Evolutionary conservation across 1,140 invertebrate genomes (phyloP), one percentile per base, ranked within the genome.

Genomic region (Drosophila busckii): DNA sequence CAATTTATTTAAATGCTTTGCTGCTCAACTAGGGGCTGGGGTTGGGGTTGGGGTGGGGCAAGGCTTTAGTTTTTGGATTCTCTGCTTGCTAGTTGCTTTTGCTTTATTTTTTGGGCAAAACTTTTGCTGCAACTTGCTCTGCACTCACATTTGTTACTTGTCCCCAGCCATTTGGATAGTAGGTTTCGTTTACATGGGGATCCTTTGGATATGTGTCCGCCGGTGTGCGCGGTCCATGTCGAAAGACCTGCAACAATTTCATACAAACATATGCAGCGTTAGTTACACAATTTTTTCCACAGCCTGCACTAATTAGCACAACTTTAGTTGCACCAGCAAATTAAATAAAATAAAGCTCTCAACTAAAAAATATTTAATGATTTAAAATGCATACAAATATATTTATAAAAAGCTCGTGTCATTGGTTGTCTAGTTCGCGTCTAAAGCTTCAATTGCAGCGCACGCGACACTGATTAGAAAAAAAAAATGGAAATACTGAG

Each of bases 181-280:
- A 92, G 4, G 89, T 89, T 29, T 91, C 85, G 70, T 92, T 91
- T 37, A 91, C 89, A 70, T 94, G 88, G 2, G 92, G 92, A 89
- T 96, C 94, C 41, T 90, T 93, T 0, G 94, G 93, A 85, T 94
- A 96, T 8, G 93, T 92, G 58, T 90, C 89, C 15, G 92, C 92
- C 3, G 95, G 95, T 62, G 93, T 92, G 73, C 95, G 89, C 58
- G 93, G 90, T 29, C 95, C 94, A 90, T 96, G 95, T 37, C 94
- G 89, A 83, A 91, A 91, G 20, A 94, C 87, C 93, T 93, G 68
- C 52, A 60, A n/a, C n/a, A 66, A 70, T 66, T 26, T 49, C 32
- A n/a, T 25, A 13, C 23, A 50, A 32, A 42, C 25, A 28, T 32
- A 58, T 49, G 49, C 41, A 46, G 52, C 31, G 42, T 55, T 55